phyloP scores from a whole-genome alignment of 1,140 invertebrate genomes.

The Euborellia annulipes region DNA sequence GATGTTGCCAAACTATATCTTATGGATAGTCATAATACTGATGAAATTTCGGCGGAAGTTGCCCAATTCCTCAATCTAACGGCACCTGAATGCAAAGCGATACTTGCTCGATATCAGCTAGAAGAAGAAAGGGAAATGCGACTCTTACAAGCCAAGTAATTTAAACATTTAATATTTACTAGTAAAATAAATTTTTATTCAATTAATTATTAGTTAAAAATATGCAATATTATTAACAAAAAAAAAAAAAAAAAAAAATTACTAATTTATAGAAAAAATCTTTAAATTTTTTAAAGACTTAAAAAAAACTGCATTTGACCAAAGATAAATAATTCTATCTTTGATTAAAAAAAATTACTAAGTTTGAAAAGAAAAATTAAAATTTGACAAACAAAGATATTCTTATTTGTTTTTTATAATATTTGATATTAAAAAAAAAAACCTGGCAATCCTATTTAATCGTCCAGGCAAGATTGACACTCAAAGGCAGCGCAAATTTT shows the following conservation, averaged over 20 bases:
- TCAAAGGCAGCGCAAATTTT: too few species aligned
- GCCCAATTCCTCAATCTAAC: slow-evolving; percentile 73
- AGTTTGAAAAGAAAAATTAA: too few species aligned
- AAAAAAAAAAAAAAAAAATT: not conserved
- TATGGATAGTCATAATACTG: slow-evolving; percentile 55
- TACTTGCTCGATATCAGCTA: slow-evolving; percentile 57
- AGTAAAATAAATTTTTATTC: not conserved
- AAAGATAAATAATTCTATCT: too few species aligned
- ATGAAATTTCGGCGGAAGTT: slow-evolving; percentile 61
- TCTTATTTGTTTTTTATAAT: not conserved
- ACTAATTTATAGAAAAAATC: not conserved
- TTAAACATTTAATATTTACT: slow-evolving; percentile 10
- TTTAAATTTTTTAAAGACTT: not conserved
- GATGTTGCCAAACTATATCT: slow-evolving; percentile 64
- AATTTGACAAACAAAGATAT: too few species aligned
- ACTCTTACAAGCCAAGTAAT: slow-evolving; percentile 54
- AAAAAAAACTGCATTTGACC: too few species aligned
- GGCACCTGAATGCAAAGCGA: slow-evolving; percentile 57
- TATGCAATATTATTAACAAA: not conserved
- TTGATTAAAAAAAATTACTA: too few species aligned
- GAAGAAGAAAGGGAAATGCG: slow-evolving; percentile 58
- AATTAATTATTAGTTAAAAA: not conserved
- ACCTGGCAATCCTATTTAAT: too few species aligned
- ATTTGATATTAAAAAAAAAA: not conserved
- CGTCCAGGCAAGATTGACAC: too few species aligned